Percentiles rank a stretch among this genome's conserved stretches.
These are phyloP conservation scores for Cosmia trapezina DNA, from an alignment of 2,888 invertebrate genomes.

Conservation along the genomic window DNA sequence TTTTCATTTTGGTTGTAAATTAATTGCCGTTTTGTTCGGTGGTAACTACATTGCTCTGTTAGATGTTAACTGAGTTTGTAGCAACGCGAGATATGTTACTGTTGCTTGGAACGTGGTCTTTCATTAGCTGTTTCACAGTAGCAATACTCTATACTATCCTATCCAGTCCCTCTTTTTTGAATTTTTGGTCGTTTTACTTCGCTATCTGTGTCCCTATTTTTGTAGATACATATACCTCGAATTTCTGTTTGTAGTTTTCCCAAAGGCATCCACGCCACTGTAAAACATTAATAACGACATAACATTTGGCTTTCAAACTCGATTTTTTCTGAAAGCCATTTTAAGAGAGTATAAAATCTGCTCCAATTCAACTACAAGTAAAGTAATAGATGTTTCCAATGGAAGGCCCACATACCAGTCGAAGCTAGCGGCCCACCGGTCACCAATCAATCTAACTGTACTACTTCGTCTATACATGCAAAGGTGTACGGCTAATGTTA, in stretches of 20 bases:
- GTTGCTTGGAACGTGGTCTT: background rate
- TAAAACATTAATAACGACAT: background rate
- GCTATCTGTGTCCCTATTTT: background rate
- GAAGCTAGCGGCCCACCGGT: slow-evolving; percentile 21
- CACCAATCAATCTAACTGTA: slow-evolving; percentile 58
- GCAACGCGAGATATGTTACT: background rate
- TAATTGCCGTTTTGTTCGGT: slow-evolving; percentile 11
- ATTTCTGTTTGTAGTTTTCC: background rate
- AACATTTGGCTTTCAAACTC: background rate
- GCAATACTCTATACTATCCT: background rate
- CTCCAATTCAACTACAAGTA: slow-evolving; percentile 23
- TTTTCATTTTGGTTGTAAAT: slow-evolving; percentile 14
- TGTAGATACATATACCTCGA: background rate
- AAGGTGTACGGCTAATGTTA: slow-evolving; percentile 13
- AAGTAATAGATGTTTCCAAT: slow-evolving; percentile 24
- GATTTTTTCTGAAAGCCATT: background rate
- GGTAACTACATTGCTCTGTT: background rate
- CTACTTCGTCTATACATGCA: slow-evolving; percentile 30
- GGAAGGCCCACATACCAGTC: slow-evolving; percentile 36
- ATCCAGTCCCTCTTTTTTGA: background rate
- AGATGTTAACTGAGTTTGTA: background rate
- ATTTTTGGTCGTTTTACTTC: background rate
- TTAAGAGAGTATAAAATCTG: background rate
- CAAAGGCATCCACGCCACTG: background rate
- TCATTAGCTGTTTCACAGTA: background rate